Base-by-base conservation (phyloP, 2,113 vertebrate species). In the Corydoras maculifer region DNA sequence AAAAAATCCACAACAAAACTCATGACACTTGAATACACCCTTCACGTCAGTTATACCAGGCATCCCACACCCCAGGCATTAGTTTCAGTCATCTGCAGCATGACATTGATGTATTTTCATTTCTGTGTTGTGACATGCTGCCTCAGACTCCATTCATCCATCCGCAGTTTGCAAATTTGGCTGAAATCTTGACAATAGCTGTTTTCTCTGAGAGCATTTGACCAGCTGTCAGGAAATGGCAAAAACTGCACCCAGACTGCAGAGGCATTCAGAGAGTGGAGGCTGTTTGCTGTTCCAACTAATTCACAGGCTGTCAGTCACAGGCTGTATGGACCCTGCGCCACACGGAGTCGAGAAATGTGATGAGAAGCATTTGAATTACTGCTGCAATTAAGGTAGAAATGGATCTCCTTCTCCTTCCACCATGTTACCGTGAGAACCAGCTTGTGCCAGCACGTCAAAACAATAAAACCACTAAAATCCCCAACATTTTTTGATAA, bases 51-150 rank as follows among this genome's bases (percentile, higher is more conserved):
- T 12, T n/a, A n/a, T 14, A 7, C 54, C 54, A n/a, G 13, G 54
- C 6, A n/a, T 57, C 14, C 8, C 14, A n/a, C 54, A 14, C n/a
- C 54, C n/a, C 54, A 15, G 54, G 14, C 54, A n/a, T 7, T 57
- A n/a, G 10, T 53, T 10, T 14, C 6, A 15, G 6, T 15, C 54
- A 57, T 57, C 54, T 57, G 54, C 54, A 57, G 14, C 14, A 3
- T 57, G 54, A 57, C 54, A 15, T n/a, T 57, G 54, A 57, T 57
- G 54, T 57, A 57, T 57, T n/a, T 57, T 57, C 13, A n/a, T 57
- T n/a, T 57, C 8, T 2, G 12, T 57, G 54, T 57, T 57, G 6
- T 14, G 54, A 57, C 54, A 57, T n/a, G 12, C 54, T 4, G 12
- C 51, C 35, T 43, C 51, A 53, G 51, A 53, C 13, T 53, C 51